phyloP scores from a whole-genome alignment of 2,888 invertebrate species.

The Leptopilina drosophilae region DNA sequence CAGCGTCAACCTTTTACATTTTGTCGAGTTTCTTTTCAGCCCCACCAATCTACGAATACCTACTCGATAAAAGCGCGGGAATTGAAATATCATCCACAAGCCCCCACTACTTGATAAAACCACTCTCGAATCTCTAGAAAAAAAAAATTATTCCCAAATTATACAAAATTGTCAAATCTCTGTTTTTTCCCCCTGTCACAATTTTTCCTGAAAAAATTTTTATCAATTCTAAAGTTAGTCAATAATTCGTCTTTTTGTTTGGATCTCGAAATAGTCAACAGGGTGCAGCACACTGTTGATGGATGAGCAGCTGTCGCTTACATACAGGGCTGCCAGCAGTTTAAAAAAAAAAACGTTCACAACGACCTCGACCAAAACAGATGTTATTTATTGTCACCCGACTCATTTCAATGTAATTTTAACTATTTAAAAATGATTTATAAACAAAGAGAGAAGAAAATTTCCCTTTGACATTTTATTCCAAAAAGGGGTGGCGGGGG shows the following conservation, averaged over 20 bases:
- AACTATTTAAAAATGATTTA: background rate
- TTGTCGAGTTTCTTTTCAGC: conserved; percentile 79
- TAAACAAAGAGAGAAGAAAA: background rate
- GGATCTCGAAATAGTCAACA: background rate
- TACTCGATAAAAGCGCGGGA: conserved; percentile 68
- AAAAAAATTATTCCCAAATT: background rate
- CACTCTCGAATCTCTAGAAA: too few species aligned
- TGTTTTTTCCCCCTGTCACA: background rate
- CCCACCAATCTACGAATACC: conserved; percentile 66
- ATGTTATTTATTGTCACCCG: background rate
- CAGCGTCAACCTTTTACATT: conserved; percentile 75
- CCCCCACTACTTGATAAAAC: too few species aligned
- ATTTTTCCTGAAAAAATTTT: background rate
- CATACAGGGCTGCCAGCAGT: background rate
- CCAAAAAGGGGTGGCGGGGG: too few species aligned
- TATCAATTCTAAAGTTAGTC: background rate
- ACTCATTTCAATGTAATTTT: background rate
- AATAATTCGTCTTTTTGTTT: background rate
- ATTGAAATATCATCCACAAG: conserved; percentile 48
- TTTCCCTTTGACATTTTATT: background rate
- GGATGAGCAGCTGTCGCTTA: conserved; percentile 10
- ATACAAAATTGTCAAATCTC: background rate
- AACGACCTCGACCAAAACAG: conserved; percentile 8
- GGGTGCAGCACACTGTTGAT: conserved; percentile 10
- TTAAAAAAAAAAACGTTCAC: background rate